Evolutionary conservation across 2,113 vertebrate genomes (phyloP).

Genomic region (Laterallus jamaicensis): DNA sequence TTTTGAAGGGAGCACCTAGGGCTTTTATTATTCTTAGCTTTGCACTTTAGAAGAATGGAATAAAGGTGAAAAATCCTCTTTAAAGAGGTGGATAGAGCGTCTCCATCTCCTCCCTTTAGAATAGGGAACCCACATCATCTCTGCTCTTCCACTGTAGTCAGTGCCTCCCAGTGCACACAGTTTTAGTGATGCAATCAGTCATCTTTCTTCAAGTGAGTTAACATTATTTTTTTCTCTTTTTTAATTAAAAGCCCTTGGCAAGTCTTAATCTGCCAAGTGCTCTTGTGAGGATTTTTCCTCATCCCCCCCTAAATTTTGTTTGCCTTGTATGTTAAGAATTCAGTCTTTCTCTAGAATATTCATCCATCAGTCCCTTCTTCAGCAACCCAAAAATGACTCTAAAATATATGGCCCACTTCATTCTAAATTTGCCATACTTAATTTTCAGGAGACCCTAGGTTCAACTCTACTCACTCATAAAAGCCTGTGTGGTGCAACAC

Average conservation of each 20-base stretch:
- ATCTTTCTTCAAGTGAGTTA: not conserved
- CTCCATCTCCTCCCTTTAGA: not conserved
- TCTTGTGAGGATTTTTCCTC: not conserved
- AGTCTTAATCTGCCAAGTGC: not conserved
- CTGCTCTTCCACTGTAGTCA: not conserved
- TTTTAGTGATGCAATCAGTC: not conserved
- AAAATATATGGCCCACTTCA: not conserved
- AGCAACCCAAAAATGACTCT: not conserved
- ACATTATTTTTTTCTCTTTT: no score
- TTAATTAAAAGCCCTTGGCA: not conserved
- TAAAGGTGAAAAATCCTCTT: slow-evolving; percentile 10
- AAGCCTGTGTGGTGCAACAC: not conserved
- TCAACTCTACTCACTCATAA: not conserved
- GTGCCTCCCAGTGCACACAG: not conserved
- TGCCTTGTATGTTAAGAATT: not conserved
- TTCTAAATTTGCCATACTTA: not conserved
- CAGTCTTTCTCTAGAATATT: not conserved
- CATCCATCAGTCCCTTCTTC: not conserved
- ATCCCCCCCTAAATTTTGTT: not conserved
- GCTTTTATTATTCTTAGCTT: slow-evolving; percentile 23
- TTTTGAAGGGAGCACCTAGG: slow-evolving; percentile 3
- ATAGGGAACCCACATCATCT: not conserved
- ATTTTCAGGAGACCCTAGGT: not conserved
- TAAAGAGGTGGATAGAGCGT: not conserved
- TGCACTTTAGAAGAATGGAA: slow-evolving; percentile 37